Evolutionary conservation across 2,888 invertebrate species (phyloP).

Genomic region (Ischnura elegans): DNA sequence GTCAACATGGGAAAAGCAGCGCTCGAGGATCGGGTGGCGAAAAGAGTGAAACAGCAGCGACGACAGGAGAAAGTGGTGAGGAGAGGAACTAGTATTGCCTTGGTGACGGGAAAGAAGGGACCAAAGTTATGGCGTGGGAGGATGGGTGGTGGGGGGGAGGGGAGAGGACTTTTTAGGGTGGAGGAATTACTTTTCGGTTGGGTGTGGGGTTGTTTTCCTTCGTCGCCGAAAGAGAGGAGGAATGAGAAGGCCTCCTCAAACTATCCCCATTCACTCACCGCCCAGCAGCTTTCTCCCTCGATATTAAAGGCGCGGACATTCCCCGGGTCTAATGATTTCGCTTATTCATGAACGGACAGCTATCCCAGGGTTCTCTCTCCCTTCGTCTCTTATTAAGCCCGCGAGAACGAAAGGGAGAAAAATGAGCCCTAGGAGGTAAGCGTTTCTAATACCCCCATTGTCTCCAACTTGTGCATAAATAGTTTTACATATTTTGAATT

Average conservation of each 20-base stretch:
- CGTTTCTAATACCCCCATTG: background rate
- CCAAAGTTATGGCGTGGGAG: no score
- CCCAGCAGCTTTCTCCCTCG: background rate
- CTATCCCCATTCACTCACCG: background rate
- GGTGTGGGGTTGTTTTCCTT: background rate
- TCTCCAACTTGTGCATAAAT: background rate
- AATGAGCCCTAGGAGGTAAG: background rate
- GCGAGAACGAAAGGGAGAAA: background rate
- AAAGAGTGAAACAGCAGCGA: no score
- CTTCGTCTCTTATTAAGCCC: background rate
- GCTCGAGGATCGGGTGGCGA: no score
- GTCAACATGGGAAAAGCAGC: no score
- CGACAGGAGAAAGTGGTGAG: no score
- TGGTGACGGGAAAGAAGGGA: background rate
- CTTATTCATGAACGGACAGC: constrained; percentile 16
- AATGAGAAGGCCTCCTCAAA: background rate
- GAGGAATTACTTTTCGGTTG: background rate
- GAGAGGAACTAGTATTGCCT: no score
- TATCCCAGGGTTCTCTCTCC: background rate
- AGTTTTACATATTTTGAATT: background rate
- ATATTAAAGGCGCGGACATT: background rate
- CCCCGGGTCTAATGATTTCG: background rate
- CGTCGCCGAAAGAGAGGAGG: background rate
- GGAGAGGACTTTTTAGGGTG: background rate
- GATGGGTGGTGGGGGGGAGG: background rate